A percentile compares a stretch with the other conserved stretches of the same genome.
phyloP scores from a whole-genome alignment of 2,113 vertebrate species.

The Conger conger region DNA sequence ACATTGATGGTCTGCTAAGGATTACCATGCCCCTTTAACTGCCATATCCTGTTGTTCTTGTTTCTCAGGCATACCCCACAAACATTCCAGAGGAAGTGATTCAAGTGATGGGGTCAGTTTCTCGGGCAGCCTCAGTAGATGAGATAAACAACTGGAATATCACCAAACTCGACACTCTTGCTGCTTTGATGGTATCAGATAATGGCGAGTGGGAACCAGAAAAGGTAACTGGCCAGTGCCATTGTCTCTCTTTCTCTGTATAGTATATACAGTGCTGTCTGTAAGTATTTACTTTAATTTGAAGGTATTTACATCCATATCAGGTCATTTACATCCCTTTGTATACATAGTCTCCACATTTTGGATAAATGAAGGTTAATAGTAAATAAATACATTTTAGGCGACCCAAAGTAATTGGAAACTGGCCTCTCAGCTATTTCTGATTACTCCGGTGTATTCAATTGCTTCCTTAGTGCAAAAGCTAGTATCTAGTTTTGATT shows the following conservation, averaged over 20 bases:
- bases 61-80: slow-evolving; percentile 54
- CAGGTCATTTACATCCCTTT: too few relatives aligned
- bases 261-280: neutral
- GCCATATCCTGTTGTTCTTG: neutral
- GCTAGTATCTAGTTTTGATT: too few relatives aligned
- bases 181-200: slow-evolving; percentile 53
- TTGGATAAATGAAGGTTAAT: too few relatives aligned
- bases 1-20: neutral
- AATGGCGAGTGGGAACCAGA: slow-evolving; percentile 54
- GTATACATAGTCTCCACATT: too few relatives aligned
- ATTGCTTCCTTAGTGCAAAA: too few relatives aligned
- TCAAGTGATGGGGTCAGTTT: slow-evolving; percentile 53
- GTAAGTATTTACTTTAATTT: too few relatives aligned
- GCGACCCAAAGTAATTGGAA: too few relatives aligned
- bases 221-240: slow-evolving; percentile 47
- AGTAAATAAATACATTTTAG: too few relatives aligned
- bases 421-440: too few relatives aligned
- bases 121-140: slow-evolving; percentile 46
- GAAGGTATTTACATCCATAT: too few relatives aligned
- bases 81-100: slow-evolving; percentile 58
- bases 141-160: slow-evolving; percentile 63
- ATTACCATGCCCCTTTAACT: neutral
- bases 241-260: too few relatives aligned
- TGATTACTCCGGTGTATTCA: too few relatives aligned
- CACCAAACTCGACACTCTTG: slow-evolving; percentile 62